A percentile compares a stretch with the other conserved stretches of the same genome.
These are phyloP conservation scores for Chelonia mydas DNA, from an alignment of 2,797 vertebrate genomes.

Conservation along the genomic window DNA sequence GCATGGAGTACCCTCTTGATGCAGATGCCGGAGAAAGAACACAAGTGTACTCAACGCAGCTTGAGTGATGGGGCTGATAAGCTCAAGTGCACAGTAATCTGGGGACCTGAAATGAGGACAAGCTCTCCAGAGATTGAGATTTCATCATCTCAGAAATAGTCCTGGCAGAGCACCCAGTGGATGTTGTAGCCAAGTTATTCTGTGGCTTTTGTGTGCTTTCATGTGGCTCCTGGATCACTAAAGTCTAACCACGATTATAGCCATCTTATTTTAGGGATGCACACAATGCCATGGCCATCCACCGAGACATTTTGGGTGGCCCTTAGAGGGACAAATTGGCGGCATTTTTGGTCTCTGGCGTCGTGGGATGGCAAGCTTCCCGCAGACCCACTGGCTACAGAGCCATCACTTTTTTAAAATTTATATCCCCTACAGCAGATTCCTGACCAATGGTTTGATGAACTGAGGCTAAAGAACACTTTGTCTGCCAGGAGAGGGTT, in stretches of 20 bases:
- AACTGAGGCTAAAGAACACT: not conserved
- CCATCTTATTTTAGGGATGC: constrained; percentile 74
- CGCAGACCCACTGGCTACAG: constrained; percentile 15
- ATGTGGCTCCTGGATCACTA: constrained; percentile 69
- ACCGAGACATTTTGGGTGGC: constrained; percentile 77
- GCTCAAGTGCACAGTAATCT: constrained; percentile 24
- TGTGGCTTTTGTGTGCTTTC: constrained; percentile 74
- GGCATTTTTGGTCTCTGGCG: constrained; percentile 63
- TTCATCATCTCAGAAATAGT: constrained; percentile 70
- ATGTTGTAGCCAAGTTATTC: constrained; percentile 65
- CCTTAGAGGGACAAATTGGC: constrained; percentile 55
- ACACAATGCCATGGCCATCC: constrained; percentile 55
- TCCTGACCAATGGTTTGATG: not conserved
- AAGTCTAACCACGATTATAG: constrained; percentile 71
- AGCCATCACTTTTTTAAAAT: not conserved
- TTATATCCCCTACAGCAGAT: not conserved
- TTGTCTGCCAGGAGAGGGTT: not conserved
- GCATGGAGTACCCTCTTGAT: constrained; percentile 44
- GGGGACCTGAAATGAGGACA: constrained; percentile 14
- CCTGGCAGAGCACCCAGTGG: constrained; percentile 63
- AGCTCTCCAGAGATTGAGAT: constrained; percentile 59
- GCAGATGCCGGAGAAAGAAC: constrained; percentile 20
- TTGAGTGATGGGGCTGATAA: constrained; percentile 26
- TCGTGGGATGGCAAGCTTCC: constrained; percentile 34
- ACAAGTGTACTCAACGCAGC: constrained; percentile 30